Conservation (phyloP, 2,113 vertebrate species). For the Salvelinus alpinus region DNA sequence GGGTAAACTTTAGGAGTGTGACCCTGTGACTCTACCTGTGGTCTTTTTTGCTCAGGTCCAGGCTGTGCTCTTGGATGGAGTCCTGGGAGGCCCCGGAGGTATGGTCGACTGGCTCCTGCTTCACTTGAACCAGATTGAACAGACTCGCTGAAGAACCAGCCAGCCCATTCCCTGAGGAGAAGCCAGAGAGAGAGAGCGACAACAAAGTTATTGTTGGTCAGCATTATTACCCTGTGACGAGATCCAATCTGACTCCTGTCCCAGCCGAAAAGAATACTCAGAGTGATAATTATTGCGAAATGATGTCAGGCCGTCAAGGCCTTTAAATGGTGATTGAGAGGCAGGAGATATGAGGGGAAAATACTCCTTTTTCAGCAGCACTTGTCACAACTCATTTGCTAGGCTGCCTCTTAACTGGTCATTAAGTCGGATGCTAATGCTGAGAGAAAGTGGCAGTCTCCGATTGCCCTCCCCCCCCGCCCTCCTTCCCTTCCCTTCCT, state of each 20-base stretch:
- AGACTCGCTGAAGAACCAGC: conserved; percentile 66
- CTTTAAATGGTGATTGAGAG: conserved; percentile 84
- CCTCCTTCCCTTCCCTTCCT: conserved; percentile 62
- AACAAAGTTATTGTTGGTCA: conserved; percentile 87
- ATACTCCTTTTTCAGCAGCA: conserved; percentile 87
- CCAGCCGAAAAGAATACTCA: conserved; percentile 86
- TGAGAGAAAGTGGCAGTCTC: conserved; percentile 96
- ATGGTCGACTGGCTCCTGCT: conserved; percentile 82
- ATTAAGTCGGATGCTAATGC: conserved; percentile 97
- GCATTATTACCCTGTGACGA: conserved; percentile 83
- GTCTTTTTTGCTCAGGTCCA: conserved; percentile 94
- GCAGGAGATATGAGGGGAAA: conserved; percentile 84
- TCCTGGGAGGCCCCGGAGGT: conserved; percentile 74
- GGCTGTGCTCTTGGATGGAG: conserved; percentile 87
- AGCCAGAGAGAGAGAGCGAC: conserved; percentile 49
- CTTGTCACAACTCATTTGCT: conserved; percentile 97
- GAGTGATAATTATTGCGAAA: conserved; percentile 98
- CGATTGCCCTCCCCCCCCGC: conserved; percentile 79
- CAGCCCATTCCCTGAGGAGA: conserved; percentile 85
- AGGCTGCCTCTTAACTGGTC: conserved; percentile 93
- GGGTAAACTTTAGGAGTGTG: conserved; percentile 4
- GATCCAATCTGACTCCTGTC: conserved; percentile 89
- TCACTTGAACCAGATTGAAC: conserved; percentile 86
- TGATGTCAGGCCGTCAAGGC: conserved; percentile 96
- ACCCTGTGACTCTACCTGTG: conserved; percentile 74